Conservation (phyloP, 2,888 invertebrate species). For the Hymenopus coronatus region DNA sequence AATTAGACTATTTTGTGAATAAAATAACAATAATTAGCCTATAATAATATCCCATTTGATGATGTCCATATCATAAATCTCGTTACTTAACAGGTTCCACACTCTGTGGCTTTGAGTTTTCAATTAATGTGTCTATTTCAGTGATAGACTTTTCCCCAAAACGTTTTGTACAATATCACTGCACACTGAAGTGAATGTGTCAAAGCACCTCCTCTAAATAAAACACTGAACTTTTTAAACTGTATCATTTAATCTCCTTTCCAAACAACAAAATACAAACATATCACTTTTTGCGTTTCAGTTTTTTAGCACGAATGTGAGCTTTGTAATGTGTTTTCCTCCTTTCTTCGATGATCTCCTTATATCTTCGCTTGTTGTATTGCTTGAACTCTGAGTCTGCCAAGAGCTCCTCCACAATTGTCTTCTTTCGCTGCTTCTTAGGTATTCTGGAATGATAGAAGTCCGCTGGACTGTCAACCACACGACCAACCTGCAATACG, state of each 20-base stretch:
- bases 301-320: slow-evolving; percentile 44
- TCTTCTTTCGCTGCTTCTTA: slow-evolving; percentile 81
- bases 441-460: slow-evolving; percentile 81
- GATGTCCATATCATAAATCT: too few species aligned
- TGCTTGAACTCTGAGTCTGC: slow-evolving; percentile 83
- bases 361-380: slow-evolving; percentile 71
- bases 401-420: slow-evolving; percentile 90
- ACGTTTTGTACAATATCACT: too few species aligned
- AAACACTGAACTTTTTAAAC: not conserved
- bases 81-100: too few species aligned
- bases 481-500: slow-evolving; percentile 64
- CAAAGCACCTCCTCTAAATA: not conserved
- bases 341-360: slow-evolving; percentile 70
- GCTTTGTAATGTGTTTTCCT: slow-evolving; percentile 61
- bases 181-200: too few species aligned
- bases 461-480: slow-evolving; percentile 82
- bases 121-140: too few species aligned
- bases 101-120: too few species aligned
- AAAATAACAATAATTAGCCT: too few species aligned
- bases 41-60: too few species aligned
- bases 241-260: not conserved
- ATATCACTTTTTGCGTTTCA: slow-evolving; percentile 64
- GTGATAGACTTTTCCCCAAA: too few species aligned
- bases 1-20: too few species aligned
- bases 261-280: not conserved